Evolutionary conservation across 2,888 invertebrate genomes (phyloP).

Genomic region (Diloba caeruleocephala): DNA sequence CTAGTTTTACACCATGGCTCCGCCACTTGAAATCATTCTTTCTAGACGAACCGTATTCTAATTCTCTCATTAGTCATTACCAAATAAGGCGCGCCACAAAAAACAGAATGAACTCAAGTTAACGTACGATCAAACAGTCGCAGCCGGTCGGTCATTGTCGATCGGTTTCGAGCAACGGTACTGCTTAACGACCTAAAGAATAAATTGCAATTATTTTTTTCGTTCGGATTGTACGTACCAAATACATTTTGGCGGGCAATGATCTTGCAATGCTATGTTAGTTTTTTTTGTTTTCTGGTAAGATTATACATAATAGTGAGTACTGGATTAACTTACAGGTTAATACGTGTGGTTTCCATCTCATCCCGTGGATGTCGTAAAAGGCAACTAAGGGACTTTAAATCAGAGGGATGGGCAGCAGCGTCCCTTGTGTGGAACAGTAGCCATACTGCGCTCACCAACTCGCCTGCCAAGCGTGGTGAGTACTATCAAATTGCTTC

Average conservation of each 20-base stretch:
- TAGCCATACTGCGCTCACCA: too few species aligned
- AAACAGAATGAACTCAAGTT: conserved; percentile 29
- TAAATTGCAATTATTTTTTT: conserved; percentile 31
- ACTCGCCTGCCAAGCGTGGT: too few species aligned
- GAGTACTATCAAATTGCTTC: too few species aligned
- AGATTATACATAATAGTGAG: too few species aligned
- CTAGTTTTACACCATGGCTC: too few species aligned
- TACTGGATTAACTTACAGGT: too few species aligned
- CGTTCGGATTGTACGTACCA: conserved; percentile 7
- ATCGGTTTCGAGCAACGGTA: conserved; percentile 33
- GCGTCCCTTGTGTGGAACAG: too few species aligned
- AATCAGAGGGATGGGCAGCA: too few species aligned
- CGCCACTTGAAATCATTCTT: not conserved
- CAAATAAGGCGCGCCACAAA: conserved; percentile 27
- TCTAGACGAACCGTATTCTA: conserved; percentile 30
- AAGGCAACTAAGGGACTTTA: too few species aligned
- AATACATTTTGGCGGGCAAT: conserved; percentile 25
- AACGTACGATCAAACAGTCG: conserved; percentile 11
- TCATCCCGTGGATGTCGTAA: too few species aligned
- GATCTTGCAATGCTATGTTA: conserved; percentile 11
- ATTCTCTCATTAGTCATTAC: conserved; percentile 13
- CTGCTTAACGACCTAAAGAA: conserved; percentile 14
- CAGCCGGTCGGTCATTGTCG: conserved; percentile 24
- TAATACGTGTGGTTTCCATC: too few species aligned
- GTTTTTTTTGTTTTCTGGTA: too few species aligned